Conservation (phyloP, 1,140 invertebrate species). For the Pseudobourletiella spinata region DNA sequence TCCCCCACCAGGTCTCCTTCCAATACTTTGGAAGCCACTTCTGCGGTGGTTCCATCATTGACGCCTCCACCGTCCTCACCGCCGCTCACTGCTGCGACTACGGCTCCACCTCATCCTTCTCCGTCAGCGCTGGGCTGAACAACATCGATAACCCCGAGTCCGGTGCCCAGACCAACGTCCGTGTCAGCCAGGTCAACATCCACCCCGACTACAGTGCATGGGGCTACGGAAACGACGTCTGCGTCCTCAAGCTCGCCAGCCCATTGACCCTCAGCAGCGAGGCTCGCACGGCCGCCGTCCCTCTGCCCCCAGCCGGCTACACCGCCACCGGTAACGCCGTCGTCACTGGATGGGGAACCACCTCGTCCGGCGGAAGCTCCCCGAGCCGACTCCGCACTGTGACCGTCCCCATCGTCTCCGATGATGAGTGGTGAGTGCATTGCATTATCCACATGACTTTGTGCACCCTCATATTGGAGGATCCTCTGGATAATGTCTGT, state of each 20-base stretch:
- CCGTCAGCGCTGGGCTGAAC: neutral
- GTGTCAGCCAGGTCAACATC: neutral
- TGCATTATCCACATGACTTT: too few relatives aligned
- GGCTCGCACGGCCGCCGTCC: neutral
- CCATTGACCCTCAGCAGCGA: neutral
- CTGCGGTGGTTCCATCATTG: neutral
- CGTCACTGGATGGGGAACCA: slow-evolving; percentile 15
- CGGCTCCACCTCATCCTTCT: neutral
- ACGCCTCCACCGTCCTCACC: neutral
- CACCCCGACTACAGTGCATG: neutral
- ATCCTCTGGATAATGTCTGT: too few relatives aligned
- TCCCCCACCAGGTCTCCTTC: neutral
- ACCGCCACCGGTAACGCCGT: slow-evolving; percentile 1
- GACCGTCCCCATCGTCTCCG: slow-evolving; percentile 8
- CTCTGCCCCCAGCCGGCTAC: neutral
- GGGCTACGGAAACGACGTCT: slow-evolving; percentile 7
- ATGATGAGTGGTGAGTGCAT: too few relatives aligned
- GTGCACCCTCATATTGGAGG: too few relatives aligned
- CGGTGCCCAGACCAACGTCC: neutral
- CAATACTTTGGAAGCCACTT: neutral
- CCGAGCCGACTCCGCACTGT: slow-evolving; percentile 3
- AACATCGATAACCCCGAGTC: neutral
- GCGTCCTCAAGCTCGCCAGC: neutral
- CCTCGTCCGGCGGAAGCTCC: neutral
- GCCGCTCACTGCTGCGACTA: slow-evolving; percentile 3